phyloP scores from a whole-genome alignment of 2,113 vertebrate genomes.

The Psilopogon haemacephalus region DNA sequence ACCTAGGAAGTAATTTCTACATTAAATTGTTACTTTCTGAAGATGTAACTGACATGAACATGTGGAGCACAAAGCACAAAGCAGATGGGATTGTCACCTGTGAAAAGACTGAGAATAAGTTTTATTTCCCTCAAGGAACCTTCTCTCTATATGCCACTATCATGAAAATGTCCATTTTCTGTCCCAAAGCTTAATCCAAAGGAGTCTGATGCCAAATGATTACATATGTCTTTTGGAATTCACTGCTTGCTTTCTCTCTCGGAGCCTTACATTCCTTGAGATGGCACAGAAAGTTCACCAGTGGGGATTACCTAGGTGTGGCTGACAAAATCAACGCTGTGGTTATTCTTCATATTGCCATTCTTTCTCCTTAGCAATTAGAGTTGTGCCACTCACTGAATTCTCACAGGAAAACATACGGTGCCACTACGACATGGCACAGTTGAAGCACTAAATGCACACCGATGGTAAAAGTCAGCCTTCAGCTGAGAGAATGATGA shows the following conservation, averaged over 20 bases:
- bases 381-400: not conserved
- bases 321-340: not conserved
- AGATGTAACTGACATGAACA: not conserved
- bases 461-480: not conserved
- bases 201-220: slow-evolving; percentile 41
- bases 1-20: not conserved
- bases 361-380: not conserved
- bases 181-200: not conserved
- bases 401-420: not conserved
- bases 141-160: not conserved
- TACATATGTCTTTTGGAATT: slow-evolving; percentile 46
- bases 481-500: not conserved
- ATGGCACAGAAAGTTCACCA: not conserved
- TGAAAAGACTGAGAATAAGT: slow-evolving; percentile 14
- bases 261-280: not conserved
- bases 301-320: not conserved
- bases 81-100: slow-evolving; percentile 36
- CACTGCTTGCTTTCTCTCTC: not conserved
- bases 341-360: not conserved
- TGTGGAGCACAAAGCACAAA: not conserved
- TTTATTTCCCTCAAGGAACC: slow-evolving; percentile 44
- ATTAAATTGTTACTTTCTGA: not conserved
- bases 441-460: not conserved
- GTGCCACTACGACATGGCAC: accelerated
- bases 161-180: slow-evolving; percentile 27